phyloP scores from a whole-genome alignment of 2,797 vertebrate genomes.

The Pteronotus mesoamericanus region DNA sequence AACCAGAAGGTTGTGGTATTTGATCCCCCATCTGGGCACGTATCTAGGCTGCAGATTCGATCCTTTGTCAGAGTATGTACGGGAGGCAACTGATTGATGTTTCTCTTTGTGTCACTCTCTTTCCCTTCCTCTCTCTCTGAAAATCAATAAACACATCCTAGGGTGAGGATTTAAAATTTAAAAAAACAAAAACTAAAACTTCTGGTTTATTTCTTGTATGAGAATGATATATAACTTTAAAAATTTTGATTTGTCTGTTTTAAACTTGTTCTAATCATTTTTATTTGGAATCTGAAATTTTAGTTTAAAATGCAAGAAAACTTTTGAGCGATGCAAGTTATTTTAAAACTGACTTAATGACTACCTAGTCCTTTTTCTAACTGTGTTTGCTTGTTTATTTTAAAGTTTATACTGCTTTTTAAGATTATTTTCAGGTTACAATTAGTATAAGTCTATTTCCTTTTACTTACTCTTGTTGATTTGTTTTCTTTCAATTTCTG shows the following conservation, averaged over 20 bases:
- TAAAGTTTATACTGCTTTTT: not conserved
- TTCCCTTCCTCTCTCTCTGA: not conserved
- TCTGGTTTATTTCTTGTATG: conserved; percentile 31
- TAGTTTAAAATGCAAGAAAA: not conserved
- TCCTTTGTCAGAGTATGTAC: not conserved
- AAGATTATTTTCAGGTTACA: conserved; percentile 12
- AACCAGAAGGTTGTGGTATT: not conserved
- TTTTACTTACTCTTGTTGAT: conserved; percentile 32
- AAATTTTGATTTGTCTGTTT: not conserved
- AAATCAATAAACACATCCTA: too few relatives aligned
- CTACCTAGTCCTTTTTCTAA: conserved; percentile 8
- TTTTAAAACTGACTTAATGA: conserved; percentile 43
- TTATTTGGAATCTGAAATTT: conserved; percentile 36
- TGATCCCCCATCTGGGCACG: not conserved
- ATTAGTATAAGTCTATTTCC: conserved; percentile 1
- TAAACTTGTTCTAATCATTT: conserved; percentile 37
- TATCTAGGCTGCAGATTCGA: not conserved
- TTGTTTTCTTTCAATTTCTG: conserved; percentile 36
- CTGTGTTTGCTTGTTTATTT: conserved; percentile 1
- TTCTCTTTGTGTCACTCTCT: not conserved
- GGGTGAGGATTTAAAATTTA: too few relatives aligned
- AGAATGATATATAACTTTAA: not conserved
- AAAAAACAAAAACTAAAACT: not conserved
- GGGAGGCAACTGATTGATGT: not conserved
- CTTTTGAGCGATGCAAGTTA: conserved; percentile 20